Conservation (phyloP, 2,113 vertebrate species). For the Perca fluviatilis region DNA sequence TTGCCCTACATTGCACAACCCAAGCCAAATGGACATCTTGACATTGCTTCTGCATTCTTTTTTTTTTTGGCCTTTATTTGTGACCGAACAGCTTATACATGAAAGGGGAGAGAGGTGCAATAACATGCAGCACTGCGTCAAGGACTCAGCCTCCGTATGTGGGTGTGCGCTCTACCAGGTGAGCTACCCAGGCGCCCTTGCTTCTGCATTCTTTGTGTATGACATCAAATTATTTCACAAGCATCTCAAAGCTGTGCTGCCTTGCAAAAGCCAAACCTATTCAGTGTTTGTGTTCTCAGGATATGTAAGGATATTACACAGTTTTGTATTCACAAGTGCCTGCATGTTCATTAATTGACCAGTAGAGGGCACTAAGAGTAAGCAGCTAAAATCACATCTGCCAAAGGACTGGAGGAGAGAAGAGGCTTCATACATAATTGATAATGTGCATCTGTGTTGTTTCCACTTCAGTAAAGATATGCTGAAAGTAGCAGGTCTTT, state of each 20-base stretch:
- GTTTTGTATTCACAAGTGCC: neutral
- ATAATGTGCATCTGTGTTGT: neutral
- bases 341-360: constrained; percentile 31
- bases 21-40: neutral
- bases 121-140: no score
- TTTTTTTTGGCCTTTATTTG: no score
- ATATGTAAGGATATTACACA: neutral
- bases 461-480: neutral
- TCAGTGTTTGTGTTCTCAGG: neutral
- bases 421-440: neutral
- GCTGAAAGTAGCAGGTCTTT: neutral
- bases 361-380: constrained; percentile 69
- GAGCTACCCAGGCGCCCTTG: neutral
- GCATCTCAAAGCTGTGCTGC: neutral
- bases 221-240: neutral
- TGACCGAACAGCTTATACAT: no score
- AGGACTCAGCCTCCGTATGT: no score
- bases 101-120: no score
- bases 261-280: neutral
- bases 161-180: no score
- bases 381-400: constrained; percentile 17
- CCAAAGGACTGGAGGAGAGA: neutral
- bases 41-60: no score
- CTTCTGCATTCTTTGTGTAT: neutral
- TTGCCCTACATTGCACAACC: neutral